Evolutionary conservation across 2,888 invertebrate genomes (phyloP).

Genomic region (Agrotis exclamationis): DNA sequence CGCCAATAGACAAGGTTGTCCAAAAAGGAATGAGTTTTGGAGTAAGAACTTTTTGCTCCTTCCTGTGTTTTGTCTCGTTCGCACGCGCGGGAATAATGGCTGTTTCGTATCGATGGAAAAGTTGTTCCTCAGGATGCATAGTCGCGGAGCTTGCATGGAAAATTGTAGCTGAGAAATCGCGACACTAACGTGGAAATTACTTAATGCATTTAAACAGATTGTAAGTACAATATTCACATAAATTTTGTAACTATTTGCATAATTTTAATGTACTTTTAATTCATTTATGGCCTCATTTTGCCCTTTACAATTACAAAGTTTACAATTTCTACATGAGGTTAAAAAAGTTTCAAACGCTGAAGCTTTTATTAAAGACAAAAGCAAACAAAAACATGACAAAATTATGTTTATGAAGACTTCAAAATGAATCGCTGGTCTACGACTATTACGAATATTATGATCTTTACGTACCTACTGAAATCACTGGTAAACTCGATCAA

Average conservation of each 20-base stretch:
- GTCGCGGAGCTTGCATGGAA: constrained; percentile 67
- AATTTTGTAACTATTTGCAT: no score
- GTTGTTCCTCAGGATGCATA: constrained; percentile 81
- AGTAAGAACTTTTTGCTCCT: constrained; percentile 75
- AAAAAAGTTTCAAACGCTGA: no score
- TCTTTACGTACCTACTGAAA: background rate
- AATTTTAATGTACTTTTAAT: no score
- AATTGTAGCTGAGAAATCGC: background rate
- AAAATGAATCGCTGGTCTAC: background rate
- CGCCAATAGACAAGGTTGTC: constrained; percentile 70
- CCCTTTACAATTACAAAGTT: no score
- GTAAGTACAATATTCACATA: no score
- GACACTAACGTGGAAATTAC: no score
- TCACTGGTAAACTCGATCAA: background rate
- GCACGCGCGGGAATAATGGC: constrained; percentile 64
- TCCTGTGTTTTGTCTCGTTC: constrained; percentile 83
- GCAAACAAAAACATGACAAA: background rate
- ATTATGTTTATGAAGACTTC: no score
- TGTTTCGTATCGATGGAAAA: constrained; percentile 77
- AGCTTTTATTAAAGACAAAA: background rate
- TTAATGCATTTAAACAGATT: no score
- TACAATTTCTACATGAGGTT: no score
- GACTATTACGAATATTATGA: background rate
- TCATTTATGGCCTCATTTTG: no score
- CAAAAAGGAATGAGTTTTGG: constrained; percentile 79